Evolutionary conservation across 2,113 vertebrate species (phyloP), one percentile per base, ranked within the genome.

Genomic region (Octodon degus): DNA sequence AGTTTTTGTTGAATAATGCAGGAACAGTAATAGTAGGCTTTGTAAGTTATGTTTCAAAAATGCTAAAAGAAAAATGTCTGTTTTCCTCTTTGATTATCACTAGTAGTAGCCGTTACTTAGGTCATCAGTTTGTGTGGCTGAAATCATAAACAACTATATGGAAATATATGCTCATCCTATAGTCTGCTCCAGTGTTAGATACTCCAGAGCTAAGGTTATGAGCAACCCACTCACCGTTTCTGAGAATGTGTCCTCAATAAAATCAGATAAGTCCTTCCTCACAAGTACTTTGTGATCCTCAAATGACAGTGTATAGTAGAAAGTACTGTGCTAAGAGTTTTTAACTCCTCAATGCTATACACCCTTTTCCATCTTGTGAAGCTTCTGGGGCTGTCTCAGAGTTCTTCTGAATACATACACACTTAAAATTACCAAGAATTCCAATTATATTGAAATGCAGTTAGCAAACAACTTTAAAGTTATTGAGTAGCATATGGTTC

Each of bases 401-500:
- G 32, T 74, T 13, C 50, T 89, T 55, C 25, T 83, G 65, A 88
- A 47, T 88, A 12, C 13, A 60, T 81, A 43, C 79, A 68, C 91
- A 53, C 8, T 47, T 88, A 53, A 16, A 74, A 40, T 94, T 37
- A 81, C 40, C 77, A 68, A 90, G 40, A 92, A 86, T 22, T 70
- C 20, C 65, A 72, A 11, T 86, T 91, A 67, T 72, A 80, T 43
- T 82, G 58, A 91, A 91, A 89, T 93, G 55, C 1, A 53, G 5
- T 79, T 92, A 85, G 25, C n/a, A 67, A 90, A 95, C 40, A 84
- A 74, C 32, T 93, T 93, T 70, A 34, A 93, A 50, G 47, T 91
- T 7, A n/a, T 77, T 19, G 4, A 47, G 5, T 84, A 62, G 60
- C 50, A 70, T 19, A 32, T 86, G 11, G 14, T 82, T 93, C 67